Evolutionary conservation across 2,797 vertebrate species (phyloP), one percentile per base, ranked within the genome.

Genomic region (Cuculus canorus): DNA sequence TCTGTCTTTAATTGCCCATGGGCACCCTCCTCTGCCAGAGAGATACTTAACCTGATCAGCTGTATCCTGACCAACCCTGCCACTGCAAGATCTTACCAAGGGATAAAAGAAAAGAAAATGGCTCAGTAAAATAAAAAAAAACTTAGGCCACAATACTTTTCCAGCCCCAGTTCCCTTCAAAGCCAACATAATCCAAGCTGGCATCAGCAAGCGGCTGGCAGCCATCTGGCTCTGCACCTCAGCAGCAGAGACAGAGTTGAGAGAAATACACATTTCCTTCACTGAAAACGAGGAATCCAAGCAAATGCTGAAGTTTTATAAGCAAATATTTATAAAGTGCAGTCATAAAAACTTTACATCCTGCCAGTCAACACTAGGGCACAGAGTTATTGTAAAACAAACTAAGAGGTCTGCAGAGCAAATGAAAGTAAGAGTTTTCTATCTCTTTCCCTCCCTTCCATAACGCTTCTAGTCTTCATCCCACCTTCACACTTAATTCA

Each of bases 1-100:
- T 88, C 76, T 72, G 84, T 53, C 87, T 86, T 96, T 82, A 94
- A 92, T 83, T 95, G 76, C 94, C 92, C 94, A 93, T 11, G 60
- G 88, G 79, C 28, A 82, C 48, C 64, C 57, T 72, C 63, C 39
- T 45, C 85, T 32, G 71, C 27, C 93, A 93, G 80, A 82, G 37
- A 82, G 81, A 90, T 61, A 54, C 43, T 89, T 17, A 84, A 35
- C 19, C 25, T 43, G 86, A 77, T 56, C 18, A 0, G 75, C 57
- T 45, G 5, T 90, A 86, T 50, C 66, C 24, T 32, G 75, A 79
- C 47, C 56, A 75, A 25, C n/a, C 50, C 54, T 7, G 25, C 33
- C 56, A 11, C 37, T 37, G 61, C 13, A 27, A 71, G 68, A 86
- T 63, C 91, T 92, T 71, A 57, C 57, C 23, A 82, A 24, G 19